Conservation (phyloP, 2,113 vertebrate species). For the Delphinus delphis region DNA sequence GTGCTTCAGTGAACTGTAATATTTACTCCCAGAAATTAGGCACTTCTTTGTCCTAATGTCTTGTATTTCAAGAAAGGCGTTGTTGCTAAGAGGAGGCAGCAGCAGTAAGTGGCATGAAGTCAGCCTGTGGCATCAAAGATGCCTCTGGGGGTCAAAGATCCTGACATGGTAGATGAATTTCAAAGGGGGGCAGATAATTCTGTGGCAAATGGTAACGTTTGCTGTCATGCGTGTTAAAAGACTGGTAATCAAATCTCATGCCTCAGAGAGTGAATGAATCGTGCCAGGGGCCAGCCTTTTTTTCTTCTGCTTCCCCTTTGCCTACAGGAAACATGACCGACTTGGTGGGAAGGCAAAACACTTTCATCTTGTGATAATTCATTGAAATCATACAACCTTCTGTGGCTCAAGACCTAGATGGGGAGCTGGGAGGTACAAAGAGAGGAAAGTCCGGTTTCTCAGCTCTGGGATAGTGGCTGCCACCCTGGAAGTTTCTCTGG, state of each 20-base stretch:
- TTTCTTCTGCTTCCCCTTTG: not conserved
- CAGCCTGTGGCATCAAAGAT: slow-evolving; percentile 25
- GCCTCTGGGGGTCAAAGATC: slow-evolving; percentile 55
- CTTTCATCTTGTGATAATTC: not conserved
- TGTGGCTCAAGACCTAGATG: not conserved
- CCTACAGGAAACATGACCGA: not conserved
- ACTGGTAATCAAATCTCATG: slow-evolving; percentile 78
- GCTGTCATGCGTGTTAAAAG: slow-evolving; percentile 65
- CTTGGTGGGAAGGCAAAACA: not conserved
- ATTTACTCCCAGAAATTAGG: not conserved
- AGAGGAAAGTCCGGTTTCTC: not conserved
- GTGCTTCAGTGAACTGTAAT: not conserved
- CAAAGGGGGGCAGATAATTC: slow-evolving; percentile 44
- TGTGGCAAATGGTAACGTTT: slow-evolving; percentile 52
- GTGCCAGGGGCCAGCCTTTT: not conserved
- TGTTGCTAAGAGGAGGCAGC: not conserved
- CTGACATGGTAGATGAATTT: slow-evolving; percentile 45
- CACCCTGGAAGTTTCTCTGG: not conserved
- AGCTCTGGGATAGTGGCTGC: not conserved
- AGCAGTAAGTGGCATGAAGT: slow-evolving; percentile 45
- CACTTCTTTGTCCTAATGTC: slow-evolving; percentile 21
- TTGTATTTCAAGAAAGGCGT: not conserved
- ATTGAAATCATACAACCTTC: not conserved
- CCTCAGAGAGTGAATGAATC: slow-evolving; percentile 46
- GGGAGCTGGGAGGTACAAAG: not conserved